Evolutionary conservation across 2,797 vertebrate species (phyloP).

Genomic region (Zenarchopterus dispar): DNA sequence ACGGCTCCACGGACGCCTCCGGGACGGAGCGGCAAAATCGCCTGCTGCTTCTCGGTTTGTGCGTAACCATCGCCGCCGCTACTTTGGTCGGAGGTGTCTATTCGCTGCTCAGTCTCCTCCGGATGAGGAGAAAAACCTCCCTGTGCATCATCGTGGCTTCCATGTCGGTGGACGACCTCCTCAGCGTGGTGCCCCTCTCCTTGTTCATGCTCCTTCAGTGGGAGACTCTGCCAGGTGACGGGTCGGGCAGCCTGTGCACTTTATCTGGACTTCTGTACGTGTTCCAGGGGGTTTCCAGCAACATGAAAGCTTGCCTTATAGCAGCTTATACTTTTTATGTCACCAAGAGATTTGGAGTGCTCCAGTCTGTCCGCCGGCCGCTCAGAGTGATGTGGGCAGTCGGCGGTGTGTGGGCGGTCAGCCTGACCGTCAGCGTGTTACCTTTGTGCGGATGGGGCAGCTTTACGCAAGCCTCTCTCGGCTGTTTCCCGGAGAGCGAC

Average conservation of each 20-base stretch:
- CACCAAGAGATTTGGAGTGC: constrained; percentile 75
- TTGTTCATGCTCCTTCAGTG: constrained; percentile 90
- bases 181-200: constrained; percentile 87
- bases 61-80: constrained; percentile 81
- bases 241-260: constrained; percentile 83
- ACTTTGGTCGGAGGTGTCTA: constrained; percentile 88
- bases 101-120: constrained; percentile 86
- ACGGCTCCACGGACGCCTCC: constrained; percentile 67
- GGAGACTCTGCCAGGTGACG: constrained; percentile 70
- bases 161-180: constrained; percentile 92
- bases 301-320: constrained; percentile 91
- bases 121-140: constrained; percentile 84
- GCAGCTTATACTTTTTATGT: constrained; percentile 92
- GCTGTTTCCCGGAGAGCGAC: constrained; percentile 86
- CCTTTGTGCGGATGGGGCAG: constrained; percentile 93
- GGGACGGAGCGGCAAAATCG: constrained; percentile 76
- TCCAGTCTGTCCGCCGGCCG: constrained; percentile 67
- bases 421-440: constrained; percentile 86
- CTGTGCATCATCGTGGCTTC: constrained; percentile 91
- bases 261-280: constrained; percentile 90
- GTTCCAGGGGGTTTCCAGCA: constrained; percentile 94
- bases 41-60: constrained; percentile 86
- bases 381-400: constrained; percentile 81
- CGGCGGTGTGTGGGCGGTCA: constrained; percentile 85
- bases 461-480: constrained; percentile 86